phyloP scores from a whole-genome alignment of 1,140 invertebrate species.

The Arctopsyche grandis region DNA sequence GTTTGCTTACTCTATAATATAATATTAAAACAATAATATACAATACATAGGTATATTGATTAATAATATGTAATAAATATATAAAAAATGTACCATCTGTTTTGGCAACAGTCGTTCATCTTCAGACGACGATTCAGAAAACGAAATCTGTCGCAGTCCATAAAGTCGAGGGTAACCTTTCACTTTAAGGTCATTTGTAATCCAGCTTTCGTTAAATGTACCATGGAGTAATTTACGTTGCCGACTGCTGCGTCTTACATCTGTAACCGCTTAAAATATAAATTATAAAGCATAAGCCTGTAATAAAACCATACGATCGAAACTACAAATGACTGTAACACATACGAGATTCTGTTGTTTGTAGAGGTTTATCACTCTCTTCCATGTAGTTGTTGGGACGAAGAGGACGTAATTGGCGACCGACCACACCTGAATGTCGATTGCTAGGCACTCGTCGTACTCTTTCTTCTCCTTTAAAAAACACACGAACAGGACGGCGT shows the following conservation, averaged over 20 bases:
- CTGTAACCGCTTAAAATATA: constrained; percentile 52
- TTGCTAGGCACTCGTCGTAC: constrained; percentile 55
- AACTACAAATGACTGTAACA: not conserved
- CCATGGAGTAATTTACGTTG: constrained; percentile 65
- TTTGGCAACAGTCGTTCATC: constrained; percentile 55
- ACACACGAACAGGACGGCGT: constrained; percentile 64
- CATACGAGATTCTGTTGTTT: constrained; percentile 57
- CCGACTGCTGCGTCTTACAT: constrained; percentile 64
- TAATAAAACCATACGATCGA: not conserved
- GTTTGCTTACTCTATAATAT: constrained; percentile 40
- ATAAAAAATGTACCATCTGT: constrained; percentile 33
- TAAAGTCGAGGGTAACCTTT: constrained; percentile 65
- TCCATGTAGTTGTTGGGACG: constrained; percentile 65
- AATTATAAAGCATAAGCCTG: not conserved
- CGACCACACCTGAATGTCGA: constrained; percentile 30
- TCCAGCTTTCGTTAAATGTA: constrained; percentile 67
- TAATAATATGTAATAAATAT: not conserved
- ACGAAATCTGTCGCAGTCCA: constrained; percentile 59
- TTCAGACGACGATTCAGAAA: constrained; percentile 61
- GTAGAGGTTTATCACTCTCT: constrained; percentile 66
- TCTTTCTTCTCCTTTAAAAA: constrained; percentile 63
- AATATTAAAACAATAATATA: not conserved
- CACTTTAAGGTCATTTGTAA: constrained; percentile 66
- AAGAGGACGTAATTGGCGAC: constrained; percentile 55
- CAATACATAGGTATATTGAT: not conserved